These are phyloP conservation scores for Pheosia gnoma DNA, from an alignment of 2,888 invertebrate species.

Conservation along the genomic window DNA sequence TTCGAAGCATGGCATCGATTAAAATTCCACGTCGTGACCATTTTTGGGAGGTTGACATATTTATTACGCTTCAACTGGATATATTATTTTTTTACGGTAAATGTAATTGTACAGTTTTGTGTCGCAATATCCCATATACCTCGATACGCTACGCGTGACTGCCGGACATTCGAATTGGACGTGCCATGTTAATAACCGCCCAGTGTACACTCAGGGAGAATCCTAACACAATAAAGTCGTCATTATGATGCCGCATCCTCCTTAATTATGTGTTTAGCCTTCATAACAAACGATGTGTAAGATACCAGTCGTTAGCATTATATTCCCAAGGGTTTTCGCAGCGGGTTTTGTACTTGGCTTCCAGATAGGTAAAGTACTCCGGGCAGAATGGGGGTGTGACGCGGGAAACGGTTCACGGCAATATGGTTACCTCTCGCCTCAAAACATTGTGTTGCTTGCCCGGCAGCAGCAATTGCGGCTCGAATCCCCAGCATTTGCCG, in stretches of 20 bases:
- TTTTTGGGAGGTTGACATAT: slow-evolving; percentile 59
- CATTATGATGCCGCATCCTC: slow-evolving; percentile 43
- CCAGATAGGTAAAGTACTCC: slow-evolving; percentile 19
- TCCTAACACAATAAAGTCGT: slow-evolving; percentile 60
- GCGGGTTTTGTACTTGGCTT: too few relatives aligned
- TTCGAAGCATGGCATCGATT: slow-evolving; percentile 62
- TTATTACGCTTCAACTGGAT: slow-evolving; percentile 41
- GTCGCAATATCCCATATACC: slow-evolving; percentile 72
- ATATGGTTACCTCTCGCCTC: slow-evolving; percentile 49
- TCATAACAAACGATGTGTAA: neutral
- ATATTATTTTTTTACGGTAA: slow-evolving; percentile 43
- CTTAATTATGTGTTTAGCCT: slow-evolving; percentile 26
- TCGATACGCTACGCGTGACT: slow-evolving; percentile 70
- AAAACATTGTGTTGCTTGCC: slow-evolving; percentile 64
- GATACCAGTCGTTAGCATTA: neutral
- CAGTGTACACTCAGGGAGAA: slow-evolving; percentile 54
- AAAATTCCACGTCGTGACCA: slow-evolving; percentile 63
- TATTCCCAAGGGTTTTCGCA: too few relatives aligned
- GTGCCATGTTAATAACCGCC: slow-evolving; percentile 72
- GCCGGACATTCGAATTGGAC: slow-evolving; percentile 73
- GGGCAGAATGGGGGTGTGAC: slow-evolving; percentile 52
- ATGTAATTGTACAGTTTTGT: slow-evolving; percentile 46
- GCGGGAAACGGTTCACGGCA: slow-evolving; percentile 50
- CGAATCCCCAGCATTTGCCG: slow-evolving; percentile 70
- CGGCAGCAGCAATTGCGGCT: slow-evolving; percentile 71